Evolutionary conservation across 2,113 vertebrate genomes (phyloP), one percentile per base, ranked within the genome.

Genomic region (Psilopsiagon aymara): DNA sequence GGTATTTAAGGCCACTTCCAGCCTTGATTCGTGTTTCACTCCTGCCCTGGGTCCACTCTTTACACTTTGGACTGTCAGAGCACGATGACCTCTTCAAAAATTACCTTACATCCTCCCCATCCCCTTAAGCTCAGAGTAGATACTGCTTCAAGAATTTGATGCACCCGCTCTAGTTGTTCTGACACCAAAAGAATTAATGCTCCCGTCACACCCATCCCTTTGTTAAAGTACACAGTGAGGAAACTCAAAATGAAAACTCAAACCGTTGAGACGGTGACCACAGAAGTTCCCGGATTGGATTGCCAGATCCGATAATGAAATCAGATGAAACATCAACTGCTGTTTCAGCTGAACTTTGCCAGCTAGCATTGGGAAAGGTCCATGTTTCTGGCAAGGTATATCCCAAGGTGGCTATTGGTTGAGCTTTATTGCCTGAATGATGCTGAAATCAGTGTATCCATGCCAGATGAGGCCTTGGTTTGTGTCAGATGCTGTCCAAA

Each of bases 131-230:
- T 37, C 18, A 5, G 47, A 29, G 63, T 11, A 7, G 52, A 4
- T 8, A 53, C 19, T 37, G 68, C 47, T 25, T 31, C 44, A 3
- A 17, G 17, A 24, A 2, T 24, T 28, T 11, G 49, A 0, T 53
- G 2, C 8, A 2, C 25, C 47, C 51, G 20, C 37, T 28, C 6
- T 7, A 4, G 4, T 14, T 20, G 24, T 16, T 70, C 37, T 1
- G 13, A 18, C 21, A 11, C 17, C 21, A 4, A 67, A 35, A 18
- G 21, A 16, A 44, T 39, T 18, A 2, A 1, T 11, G 66, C 21
- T 63, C 2, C 0, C 6, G 1, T 17, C 63, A 0, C 11, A 2
- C 44, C 59, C 39, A 0, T 24, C 10, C 7, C 52, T 68, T n/a
- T 70, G 55, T 41, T 74, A 17, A 6, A 17, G 29, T 16, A 3